Evolutionary conservation across 2,113 vertebrate species (phyloP).

Genomic region (Cepphus grylle): DNA sequence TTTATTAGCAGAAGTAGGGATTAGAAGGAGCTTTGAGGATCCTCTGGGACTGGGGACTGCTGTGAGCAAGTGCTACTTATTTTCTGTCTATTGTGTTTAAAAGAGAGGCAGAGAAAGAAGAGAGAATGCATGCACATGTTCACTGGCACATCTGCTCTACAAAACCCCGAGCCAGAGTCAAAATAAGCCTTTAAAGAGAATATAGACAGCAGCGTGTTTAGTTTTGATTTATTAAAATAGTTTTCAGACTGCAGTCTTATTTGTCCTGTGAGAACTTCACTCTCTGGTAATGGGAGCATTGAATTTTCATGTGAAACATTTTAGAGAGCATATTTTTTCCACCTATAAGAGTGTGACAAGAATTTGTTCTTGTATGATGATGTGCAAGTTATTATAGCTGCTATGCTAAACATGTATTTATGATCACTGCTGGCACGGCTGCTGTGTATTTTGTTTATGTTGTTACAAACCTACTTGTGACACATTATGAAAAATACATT

Average conservation of each 20-base stretch:
- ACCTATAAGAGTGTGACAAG: conserved; percentile 46
- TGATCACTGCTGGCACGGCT: conserved; percentile 49
- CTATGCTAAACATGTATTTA: conserved; percentile 64
- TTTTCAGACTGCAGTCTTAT: conserved; percentile 54
- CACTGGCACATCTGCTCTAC: background rate
- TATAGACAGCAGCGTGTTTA: conserved; percentile 20
- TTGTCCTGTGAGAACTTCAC: conserved; percentile 49
- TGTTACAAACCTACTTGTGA: conserved; percentile 41
- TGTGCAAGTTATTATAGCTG: conserved; percentile 58
- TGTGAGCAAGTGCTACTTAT: background rate
- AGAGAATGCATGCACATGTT: background rate
- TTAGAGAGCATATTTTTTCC: conserved; percentile 58
- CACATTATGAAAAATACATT: conserved; percentile 56
- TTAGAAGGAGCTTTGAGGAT: background rate
- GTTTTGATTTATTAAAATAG: conserved; percentile 64
- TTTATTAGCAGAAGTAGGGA: background rate
- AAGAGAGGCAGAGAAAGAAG: background rate
- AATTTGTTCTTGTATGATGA: conserved; percentile 44
- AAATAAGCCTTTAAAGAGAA: conserved; percentile 45
- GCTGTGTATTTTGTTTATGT: conserved; percentile 49
- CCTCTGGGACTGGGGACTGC: background rate
- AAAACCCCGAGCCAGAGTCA: background rate
- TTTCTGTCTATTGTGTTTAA: background rate
- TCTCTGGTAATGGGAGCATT: conserved; percentile 47
- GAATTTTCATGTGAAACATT: conserved; percentile 59